Percentiles rank a stretch among this genome's conserved stretches.
These are phyloP conservation scores for Rhabdornis inornatus DNA, from an alignment of 2,113 vertebrate genomes.

Conservation along the genomic window DNA sequence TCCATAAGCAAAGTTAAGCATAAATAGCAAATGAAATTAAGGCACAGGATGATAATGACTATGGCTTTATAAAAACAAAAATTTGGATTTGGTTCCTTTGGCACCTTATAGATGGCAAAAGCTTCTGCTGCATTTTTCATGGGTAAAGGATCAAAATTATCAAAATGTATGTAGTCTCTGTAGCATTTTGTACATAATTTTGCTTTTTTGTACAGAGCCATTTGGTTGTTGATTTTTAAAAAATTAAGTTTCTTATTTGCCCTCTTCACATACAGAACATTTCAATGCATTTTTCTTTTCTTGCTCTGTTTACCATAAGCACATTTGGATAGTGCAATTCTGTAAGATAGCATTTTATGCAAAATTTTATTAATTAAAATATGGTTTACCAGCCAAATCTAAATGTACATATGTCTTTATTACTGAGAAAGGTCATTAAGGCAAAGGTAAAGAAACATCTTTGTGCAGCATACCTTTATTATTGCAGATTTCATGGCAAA, in stretches of 20 bases:
- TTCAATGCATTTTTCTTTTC: slow-evolving; percentile 27
- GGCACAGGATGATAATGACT: slow-evolving; percentile 59
- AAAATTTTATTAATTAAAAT: slow-evolving; percentile 74
- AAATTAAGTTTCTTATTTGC: slow-evolving; percentile 78
- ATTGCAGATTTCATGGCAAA: slow-evolving; percentile 70
- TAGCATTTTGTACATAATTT: slow-evolving; percentile 85
- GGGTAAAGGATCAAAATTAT: slow-evolving; percentile 64
- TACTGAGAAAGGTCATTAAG: slow-evolving; percentile 68
- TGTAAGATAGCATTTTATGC: slow-evolving; percentile 79
- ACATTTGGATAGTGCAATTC: slow-evolving; percentile 65
- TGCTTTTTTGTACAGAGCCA: slow-evolving; percentile 83
- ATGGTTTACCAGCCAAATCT: slow-evolving; percentile 73
- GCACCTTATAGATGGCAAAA: slow-evolving; percentile 84
- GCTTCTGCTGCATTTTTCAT: slow-evolving; percentile 72
- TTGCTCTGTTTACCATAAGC: slow-evolving; percentile 49
- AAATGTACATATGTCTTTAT: slow-evolving; percentile 74
- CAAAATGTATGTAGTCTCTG: slow-evolving; percentile 70
- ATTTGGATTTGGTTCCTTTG: slow-evolving; percentile 65
- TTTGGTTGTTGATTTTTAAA: slow-evolving; percentile 74
- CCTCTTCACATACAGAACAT: slow-evolving; percentile 50
- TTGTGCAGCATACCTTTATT: slow-evolving; percentile 76
- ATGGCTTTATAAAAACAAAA: slow-evolving; percentile 63
- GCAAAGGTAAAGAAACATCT: slow-evolving; percentile 65
- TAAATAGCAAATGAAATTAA: slow-evolving; percentile 56
- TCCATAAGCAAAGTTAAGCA: slow-evolving; percentile 60